Evolutionary conservation across 2,888 invertebrate genomes (phyloP), one percentile per base, ranked within the genome.

Genomic region (Tenthredo notha): DNA sequence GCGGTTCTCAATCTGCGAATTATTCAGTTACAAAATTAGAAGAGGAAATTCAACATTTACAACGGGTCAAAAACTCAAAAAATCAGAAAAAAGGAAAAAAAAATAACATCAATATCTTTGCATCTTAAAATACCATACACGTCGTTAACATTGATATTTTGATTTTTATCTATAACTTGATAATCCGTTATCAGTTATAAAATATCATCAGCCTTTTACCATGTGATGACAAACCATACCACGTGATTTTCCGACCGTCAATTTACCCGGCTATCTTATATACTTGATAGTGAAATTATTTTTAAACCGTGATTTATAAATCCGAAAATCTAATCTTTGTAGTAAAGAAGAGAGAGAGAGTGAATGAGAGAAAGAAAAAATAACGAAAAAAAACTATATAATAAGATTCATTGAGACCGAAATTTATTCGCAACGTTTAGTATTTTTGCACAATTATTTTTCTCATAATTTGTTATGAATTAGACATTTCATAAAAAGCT

Each of bases 1-100:
- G 50, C 91, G 92, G 87, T 88, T 92, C 87, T 93, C 93, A 86
- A 90, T 93, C 93, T 93, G 89, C 75, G 33, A 67, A 77, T 77
- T 25, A 80, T 80, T 80, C 33, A 37, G 40, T 61, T 12, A 33
- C 21, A n/a, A 12, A 47, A 12, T 58, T 33, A 2, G 1, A 33
- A 1, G n/a, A n/a, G 9, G 37, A 12, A 33, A 5, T 33, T n/a
- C n/a, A n/a, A 6, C 6, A n/a, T 54, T 54, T 54, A 6, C 1
- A 50, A 6, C 6, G 10, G 2, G 3, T 54, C 29, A 21, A 29
- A 72, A 40, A 40, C n/a, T n/a, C 18, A 37, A n/a, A 37, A 33
- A 72, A 72, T n/a, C n/a, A n/a, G 9, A 72, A 12, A 9, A 29
- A n/a, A 18, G 18, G 2, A 47, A 47, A 47, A 12, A 15, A 15